Percentiles rank a stretch among this genome's conserved stretches.
Evolutionary conservation across 2,797 vertebrate species (phyloP).

Genomic region (Propithecus perrieri): DNA sequence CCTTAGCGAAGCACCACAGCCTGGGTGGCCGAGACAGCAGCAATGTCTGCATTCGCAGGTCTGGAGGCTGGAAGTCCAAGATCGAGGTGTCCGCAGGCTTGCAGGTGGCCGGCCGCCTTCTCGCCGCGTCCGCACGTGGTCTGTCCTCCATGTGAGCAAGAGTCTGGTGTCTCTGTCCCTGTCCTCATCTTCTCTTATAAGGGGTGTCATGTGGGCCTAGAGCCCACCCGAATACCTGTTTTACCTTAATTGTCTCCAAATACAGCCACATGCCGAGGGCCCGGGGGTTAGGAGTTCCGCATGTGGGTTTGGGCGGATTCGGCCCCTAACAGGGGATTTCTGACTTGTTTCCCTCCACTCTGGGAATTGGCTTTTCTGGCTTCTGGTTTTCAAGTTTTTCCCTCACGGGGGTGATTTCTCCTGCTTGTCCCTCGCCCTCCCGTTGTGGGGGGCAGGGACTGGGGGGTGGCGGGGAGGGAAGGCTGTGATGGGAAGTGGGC

Average conservation of each 20-base stretch:
- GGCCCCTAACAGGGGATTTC: not conserved
- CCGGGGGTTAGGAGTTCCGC: not conserved
- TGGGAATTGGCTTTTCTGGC: not conserved
- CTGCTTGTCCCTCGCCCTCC: not conserved
- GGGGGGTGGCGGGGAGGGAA: not conserved
- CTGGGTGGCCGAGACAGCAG: too few relatives aligned
- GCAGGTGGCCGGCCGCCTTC: not conserved
- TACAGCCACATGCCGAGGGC: not conserved
- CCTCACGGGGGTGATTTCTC: not conserved
- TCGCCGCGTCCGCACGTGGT: fast-evolving
- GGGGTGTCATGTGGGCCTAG: not conserved
- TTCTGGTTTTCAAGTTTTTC: not conserved
- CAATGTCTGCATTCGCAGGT: not conserved
- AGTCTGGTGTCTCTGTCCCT: not conserved
- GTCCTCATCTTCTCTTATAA: not conserved
- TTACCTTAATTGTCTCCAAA: not conserved
- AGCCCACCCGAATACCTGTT: not conserved
- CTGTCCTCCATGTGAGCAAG: not conserved
- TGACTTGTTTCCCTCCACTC: not conserved
- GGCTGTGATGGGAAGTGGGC: not conserved
- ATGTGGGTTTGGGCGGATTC: not conserved
- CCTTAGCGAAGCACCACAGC: too few relatives aligned
- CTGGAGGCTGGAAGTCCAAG: not conserved
- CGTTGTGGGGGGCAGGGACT: not conserved
- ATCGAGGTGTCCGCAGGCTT: not conserved